Conservation (phyloP, 2,113 vertebrate species). For the Semicossyphus pulcher region DNA sequence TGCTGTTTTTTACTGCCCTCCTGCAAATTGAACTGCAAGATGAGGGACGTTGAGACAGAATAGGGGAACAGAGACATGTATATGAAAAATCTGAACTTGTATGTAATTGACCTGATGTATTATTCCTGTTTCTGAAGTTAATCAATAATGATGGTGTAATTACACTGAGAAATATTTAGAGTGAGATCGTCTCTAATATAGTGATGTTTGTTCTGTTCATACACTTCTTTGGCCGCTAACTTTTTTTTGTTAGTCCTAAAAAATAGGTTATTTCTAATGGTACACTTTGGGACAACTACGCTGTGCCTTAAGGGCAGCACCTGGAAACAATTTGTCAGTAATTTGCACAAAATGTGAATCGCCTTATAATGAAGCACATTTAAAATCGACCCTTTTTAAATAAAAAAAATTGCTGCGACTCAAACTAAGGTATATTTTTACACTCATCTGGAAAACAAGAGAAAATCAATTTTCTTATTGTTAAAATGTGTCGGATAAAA, state of each 20-base stretch:
- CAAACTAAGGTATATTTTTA: background rate
- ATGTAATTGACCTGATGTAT: background rate
- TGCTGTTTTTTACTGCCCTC: slow-evolving; percentile 41
- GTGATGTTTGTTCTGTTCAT: background rate
- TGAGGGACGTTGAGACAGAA: background rate
- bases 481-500: background rate
- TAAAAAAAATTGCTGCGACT: background rate
- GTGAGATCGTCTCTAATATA: background rate
- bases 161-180: background rate
- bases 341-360: slow-evolving; percentile 36
- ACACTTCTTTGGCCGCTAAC: background rate
- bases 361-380: slow-evolving; percentile 18
- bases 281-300: slow-evolving; percentile 8
- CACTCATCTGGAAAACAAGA: background rate
- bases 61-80: background rate
- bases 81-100: background rate
- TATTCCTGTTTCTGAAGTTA: background rate
- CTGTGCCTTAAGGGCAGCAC: slow-evolving; percentile 13
- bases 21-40: slow-evolving; percentile 16
- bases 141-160: background rate
- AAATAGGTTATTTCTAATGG: background rate
- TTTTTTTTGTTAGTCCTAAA: background rate
- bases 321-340: slow-evolving; percentile 54
- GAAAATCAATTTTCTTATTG: background rate
- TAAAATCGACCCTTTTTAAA: slow-evolving; percentile 17